A percentile compares a stretch with the other conserved stretches of the same genome.
Conservation (phyloP, 35 echinoderm and acorn worm species). For the Stichopus chloronotus region DNA sequence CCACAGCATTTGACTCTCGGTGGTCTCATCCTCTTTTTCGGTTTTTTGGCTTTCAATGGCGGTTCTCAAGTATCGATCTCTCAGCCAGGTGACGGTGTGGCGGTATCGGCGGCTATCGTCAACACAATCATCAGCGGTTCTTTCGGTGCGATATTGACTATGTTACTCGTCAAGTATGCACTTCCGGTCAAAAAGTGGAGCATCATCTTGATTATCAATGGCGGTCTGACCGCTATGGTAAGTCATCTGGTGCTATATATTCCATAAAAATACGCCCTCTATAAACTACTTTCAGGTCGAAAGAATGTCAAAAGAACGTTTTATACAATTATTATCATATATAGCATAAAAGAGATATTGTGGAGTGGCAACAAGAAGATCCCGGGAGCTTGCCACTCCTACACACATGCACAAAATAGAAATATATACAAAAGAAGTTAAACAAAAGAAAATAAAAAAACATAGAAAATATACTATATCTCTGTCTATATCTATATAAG, state of each 20-base stretch:
- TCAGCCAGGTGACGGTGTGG: constrained; percentile 71
- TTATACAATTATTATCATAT: no score
- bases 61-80: constrained; percentile 91
- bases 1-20: constrained; percentile 76
- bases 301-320: no score
- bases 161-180: constrained; percentile 54
- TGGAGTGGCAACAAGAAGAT: no score
- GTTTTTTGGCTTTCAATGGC: constrained; percentile 96
- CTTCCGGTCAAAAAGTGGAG: constrained; percentile 66
- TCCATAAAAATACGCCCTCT: background rate
- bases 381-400: no score
- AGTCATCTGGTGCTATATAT: background rate
- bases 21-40: constrained; percentile 90
- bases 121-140: constrained; percentile 88
- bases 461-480: no score
- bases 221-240: constrained; percentile 88
- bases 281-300: no score
- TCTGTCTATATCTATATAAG: no score
- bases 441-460: no score
- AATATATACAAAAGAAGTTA: no score
- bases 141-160: constrained; percentile 63
- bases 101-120: constrained; percentile 75
- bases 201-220: constrained; percentile 85
- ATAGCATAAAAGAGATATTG: no score
- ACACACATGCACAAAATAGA: no score